Conservation (phyloP, 2,113 vertebrate genomes). For the Scomber scombrus region DNA sequence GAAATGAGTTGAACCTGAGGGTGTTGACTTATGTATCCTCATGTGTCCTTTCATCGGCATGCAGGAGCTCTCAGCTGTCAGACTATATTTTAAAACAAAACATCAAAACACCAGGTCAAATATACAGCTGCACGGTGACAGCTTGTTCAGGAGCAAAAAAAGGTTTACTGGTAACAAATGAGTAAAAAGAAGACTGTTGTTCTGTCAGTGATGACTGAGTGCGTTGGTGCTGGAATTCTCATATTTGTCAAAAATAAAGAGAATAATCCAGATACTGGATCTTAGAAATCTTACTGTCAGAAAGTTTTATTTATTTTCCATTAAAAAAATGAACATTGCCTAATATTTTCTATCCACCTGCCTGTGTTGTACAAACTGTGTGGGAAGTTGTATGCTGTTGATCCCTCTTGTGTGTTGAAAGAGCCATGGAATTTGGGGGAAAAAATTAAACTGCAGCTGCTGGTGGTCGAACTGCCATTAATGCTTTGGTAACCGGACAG, state of each 20-base stretch:
- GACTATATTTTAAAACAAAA: slow-evolving; percentile 22
- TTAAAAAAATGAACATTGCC: neutral
- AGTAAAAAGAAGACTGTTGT: neutral
- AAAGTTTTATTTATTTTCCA: slow-evolving; percentile 5
- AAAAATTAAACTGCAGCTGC: slow-evolving; percentile 44
- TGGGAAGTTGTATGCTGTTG: slow-evolving; percentile 26
- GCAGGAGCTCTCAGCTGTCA: neutral
- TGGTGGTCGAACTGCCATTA: slow-evolving; percentile 1
- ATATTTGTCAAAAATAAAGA: neutral
- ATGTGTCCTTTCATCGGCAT: slow-evolving; percentile 28
- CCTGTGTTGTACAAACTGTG: slow-evolving; percentile 24
- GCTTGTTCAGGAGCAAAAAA: neutral
- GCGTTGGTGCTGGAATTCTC: neutral
- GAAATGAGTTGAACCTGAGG: slow-evolving; percentile 45
- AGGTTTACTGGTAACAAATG: neutral
- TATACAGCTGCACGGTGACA: neutral
- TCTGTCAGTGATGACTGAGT: neutral
- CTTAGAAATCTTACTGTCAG: neutral
- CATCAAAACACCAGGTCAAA: neutral
- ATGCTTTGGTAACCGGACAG: neutral
- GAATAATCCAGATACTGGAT: neutral
- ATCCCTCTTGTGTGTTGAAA: slow-evolving; percentile 30
- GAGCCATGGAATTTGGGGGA: slow-evolving; percentile 12
- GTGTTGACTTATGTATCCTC: slow-evolving; percentile 35
- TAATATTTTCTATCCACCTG: slow-evolving; percentile 16